Conservation (phyloP, 2,113 vertebrate genomes). For the Notothenia rossii region DNA sequence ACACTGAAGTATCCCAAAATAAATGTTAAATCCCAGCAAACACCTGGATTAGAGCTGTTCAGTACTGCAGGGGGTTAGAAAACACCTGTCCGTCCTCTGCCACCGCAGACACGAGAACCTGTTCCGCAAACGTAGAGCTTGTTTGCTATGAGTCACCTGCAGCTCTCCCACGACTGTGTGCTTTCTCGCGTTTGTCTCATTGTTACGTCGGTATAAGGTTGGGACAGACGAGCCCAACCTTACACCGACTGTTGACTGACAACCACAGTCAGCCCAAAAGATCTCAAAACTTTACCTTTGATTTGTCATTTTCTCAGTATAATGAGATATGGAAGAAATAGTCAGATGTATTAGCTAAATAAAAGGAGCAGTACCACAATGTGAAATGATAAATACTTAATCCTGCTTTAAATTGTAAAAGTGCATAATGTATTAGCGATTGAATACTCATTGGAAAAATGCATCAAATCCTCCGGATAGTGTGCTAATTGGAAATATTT, state of each 20-base stretch:
- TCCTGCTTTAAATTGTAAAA: not conserved
- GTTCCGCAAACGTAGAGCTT: conserved; percentile 68
- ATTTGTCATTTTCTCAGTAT: not conserved
- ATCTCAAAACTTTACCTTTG: not conserved
- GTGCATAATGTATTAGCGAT: no score
- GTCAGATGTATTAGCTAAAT: not conserved
- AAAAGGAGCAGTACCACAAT: not conserved
- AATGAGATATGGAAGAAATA: not conserved
- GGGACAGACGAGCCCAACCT: conserved; percentile 44
- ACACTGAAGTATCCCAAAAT: not conserved
- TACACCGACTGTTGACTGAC: conserved; percentile 30
- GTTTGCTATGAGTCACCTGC: conserved; percentile 75
- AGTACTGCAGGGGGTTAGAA: not conserved
- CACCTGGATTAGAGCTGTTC: not conserved
- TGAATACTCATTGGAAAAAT: not conserved
- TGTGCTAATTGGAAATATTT: not conserved
- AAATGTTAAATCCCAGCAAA: not conserved
- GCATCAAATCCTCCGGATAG: not conserved
- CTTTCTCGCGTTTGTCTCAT: conserved; percentile 55
- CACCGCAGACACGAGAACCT: conserved; percentile 64
- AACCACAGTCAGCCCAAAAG: not conserved
- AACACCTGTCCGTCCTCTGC: conserved; percentile 55
- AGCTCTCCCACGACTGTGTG: conserved; percentile 65
- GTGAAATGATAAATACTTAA: not conserved
- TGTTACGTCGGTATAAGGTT: conserved; percentile 57